Percentiles rank a stretch among this genome's conserved stretches.
Conservation (phyloP, 2,888 invertebrate species). For the Meiosimyza decipiens region DNA sequence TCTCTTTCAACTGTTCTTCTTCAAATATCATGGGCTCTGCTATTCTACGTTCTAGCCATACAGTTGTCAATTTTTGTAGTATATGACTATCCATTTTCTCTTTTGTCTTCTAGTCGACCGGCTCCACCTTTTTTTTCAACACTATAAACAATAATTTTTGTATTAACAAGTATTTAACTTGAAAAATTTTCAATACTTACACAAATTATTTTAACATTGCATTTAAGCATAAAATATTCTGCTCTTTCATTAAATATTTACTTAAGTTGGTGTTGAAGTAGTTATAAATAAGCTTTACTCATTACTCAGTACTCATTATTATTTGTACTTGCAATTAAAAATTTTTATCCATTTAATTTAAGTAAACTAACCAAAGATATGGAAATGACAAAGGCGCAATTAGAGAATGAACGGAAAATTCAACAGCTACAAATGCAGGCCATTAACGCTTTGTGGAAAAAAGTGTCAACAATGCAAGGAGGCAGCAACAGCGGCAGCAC, state of each 20-base stretch:
- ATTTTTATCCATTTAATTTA: conserved; percentile 38
- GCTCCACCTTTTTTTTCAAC: too few relatives aligned
- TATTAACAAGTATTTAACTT: too few relatives aligned
- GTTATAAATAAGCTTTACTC: neutral
- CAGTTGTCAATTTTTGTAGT: too few relatives aligned
- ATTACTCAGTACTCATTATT: conserved; percentile 12
- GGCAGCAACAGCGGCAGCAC: conserved; percentile 39
- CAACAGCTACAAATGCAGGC: conserved; percentile 91
- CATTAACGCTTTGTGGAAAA: conserved; percentile 89
- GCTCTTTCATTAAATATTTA: too few relatives aligned
- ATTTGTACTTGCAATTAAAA: conserved; percentile 18
- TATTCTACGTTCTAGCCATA: too few relatives aligned
- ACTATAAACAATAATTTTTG: too few relatives aligned
- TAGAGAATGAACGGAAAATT: conserved; percentile 86
- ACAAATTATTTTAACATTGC: neutral
- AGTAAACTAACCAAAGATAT: conserved; percentile 86
- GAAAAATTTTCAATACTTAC: too few relatives aligned
- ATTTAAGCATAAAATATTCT: neutral
- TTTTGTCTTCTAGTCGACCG: too few relatives aligned
- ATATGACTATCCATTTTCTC: too few relatives aligned
- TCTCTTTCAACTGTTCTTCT: too few relatives aligned
- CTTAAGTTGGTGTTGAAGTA: too few relatives aligned
- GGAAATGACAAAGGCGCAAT: conserved; percentile 84
- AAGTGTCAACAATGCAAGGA: conserved; percentile 76
- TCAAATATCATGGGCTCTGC: too few relatives aligned